Base-by-base conservation (phyloP, 2,888 invertebrate genomes). In the Drosophila leonis region DNA sequence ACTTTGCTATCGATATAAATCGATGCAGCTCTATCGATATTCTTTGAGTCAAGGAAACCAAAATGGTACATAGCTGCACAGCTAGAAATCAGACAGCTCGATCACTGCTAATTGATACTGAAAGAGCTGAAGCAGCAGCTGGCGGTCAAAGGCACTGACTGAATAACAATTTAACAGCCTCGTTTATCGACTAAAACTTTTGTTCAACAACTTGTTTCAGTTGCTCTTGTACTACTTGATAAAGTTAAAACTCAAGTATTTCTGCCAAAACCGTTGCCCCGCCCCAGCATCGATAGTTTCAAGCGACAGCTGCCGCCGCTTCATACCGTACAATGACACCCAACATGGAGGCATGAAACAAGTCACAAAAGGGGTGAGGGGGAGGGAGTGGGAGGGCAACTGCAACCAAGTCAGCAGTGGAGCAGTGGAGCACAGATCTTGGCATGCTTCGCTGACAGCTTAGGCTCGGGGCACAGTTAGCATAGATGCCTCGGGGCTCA, bases 271-370 rank as follows among this genome's bases (percentile, higher is more conserved):
- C 13, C 13, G 4, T 4, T 0, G 31, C 31, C 18, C n/a, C 27
- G 37, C 37, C 27, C 12, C 9, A 37, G 37, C 57, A 42, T 41
- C 42, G 61, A 61, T 51, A 54, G 20, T 41, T 56, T 24, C 37
- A 13, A 44, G 27, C 20, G 24, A 49, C 42, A n/a, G 54, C 24
- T 27, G 18, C 52, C 82, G 24, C 4, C 24, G 24, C 24, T 24
- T 24, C 4, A 24, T 27, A n/a, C 52, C 82, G 83, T 78, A 83
- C 88, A 83, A 85, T 88, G 86, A 85, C 83, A 79, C 64, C 68
- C 65, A 18, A 24, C 41, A 42, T 31, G 42, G 24, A 62, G 64
- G 65, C 66, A 41, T 13, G 24, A 44, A 27, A 54, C 65, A 13
- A 31, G 35, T 13, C 41, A 35, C 55, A 39, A 24, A 24, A 57